Conservation (phyloP, 2,113 vertebrate genomes). For the Macquaria ambigua region DNA sequence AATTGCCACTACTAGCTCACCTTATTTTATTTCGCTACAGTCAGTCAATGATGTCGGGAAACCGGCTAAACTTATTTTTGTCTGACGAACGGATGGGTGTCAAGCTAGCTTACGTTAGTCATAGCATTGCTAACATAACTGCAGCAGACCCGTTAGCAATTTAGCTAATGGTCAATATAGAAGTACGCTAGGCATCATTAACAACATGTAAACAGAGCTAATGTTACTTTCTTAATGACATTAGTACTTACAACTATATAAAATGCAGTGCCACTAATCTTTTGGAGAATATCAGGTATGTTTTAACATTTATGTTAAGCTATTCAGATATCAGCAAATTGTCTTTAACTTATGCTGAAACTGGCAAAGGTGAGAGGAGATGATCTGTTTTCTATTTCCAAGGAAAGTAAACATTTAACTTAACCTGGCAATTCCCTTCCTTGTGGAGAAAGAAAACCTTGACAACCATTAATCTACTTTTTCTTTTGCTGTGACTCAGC, state of each 20-base stretch:
- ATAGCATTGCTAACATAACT: background rate
- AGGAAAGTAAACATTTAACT: background rate
- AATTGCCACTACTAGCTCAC: background rate
- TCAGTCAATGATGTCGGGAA: no score
- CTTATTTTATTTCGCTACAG: background rate
- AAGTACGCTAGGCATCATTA: no score
- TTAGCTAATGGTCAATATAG: no score
- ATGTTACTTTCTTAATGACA: background rate
- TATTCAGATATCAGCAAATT: background rate
- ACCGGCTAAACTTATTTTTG: no score
- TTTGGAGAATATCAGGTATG: background rate
- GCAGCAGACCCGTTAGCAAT: no score
- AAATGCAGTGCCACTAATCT: background rate
- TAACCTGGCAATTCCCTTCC: background rate
- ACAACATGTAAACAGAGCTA: background rate
- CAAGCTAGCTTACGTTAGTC: no score
- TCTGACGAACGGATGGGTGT: no score
- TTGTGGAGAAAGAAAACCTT: background rate
- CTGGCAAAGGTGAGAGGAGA: no score
- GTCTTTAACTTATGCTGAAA: no score
- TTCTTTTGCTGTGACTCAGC: background rate
- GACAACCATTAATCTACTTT: background rate
- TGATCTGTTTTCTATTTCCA: no score
- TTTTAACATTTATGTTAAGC: background rate
- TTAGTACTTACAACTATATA: background rate